Conservation (phyloP, 1,140 invertebrate genomes). For the Planococcus citri region DNA sequence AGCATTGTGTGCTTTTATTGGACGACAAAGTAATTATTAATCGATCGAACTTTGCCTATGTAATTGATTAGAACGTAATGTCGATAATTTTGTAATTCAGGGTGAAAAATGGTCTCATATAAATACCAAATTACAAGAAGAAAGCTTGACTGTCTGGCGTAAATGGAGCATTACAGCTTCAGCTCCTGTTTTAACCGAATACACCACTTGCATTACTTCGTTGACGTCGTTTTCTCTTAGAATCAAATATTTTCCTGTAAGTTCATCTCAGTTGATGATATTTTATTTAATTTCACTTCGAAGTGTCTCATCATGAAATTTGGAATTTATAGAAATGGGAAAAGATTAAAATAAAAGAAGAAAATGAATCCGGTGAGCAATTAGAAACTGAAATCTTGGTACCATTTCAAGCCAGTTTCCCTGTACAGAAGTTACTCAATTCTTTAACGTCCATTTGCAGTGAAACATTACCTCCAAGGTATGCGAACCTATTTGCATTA, state of each 20-base stretch:
- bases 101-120: neutral
- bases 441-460: neutral
- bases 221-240: neutral
- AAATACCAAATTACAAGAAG: neutral
- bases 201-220: neutral
- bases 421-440: neutral
- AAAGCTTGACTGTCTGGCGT: neutral
- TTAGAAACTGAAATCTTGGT: neutral
- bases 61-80: neutral
- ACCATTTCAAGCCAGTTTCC: conserved; percentile 6
- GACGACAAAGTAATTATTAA: neutral
- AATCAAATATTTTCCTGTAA: conserved; percentile 6
- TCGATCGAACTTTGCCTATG: neutral
- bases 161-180: neutral
- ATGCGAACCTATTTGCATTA: neutral
- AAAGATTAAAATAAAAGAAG: neutral
- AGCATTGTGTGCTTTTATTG: neutral
- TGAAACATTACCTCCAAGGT: neutral
- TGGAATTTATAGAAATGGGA: conserved; percentile 2
- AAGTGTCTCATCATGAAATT: neutral
- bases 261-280: neutral
- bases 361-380: neutral
- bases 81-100: neutral
- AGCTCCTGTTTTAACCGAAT: neutral
- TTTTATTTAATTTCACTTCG: neutral